Evolutionary conservation across 2,888 invertebrate species (phyloP).

Genomic region (Labia minor): DNA sequence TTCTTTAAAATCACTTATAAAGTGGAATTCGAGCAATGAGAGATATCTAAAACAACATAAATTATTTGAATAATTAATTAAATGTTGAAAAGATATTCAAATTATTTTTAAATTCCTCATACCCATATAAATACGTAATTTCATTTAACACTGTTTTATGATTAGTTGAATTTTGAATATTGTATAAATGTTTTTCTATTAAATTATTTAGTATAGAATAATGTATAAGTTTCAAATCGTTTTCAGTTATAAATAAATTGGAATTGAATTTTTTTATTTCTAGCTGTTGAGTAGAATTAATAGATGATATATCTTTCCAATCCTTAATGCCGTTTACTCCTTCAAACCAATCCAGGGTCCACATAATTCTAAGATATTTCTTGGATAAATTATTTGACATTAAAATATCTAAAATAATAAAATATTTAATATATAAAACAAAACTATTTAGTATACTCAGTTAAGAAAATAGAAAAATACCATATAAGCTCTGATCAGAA

Average conservation of each 20-base stretch:
- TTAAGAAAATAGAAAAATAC: slow-evolving; percentile 30
- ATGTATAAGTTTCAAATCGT: slow-evolving; percentile 41
- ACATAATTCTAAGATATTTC: slow-evolving; percentile 37
- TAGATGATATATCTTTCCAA: slow-evolving; percentile 29
- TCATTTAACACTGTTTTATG: slow-evolving; percentile 47
- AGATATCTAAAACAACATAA: slow-evolving; percentile 37
- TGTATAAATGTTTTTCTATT: slow-evolving; percentile 43
- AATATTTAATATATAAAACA: not conserved
- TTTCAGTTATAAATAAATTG: slow-evolving; percentile 33
- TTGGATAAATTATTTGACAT: slow-evolving; percentile 34
- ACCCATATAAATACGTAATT: slow-evolving; percentile 47
- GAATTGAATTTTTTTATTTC: slow-evolving; percentile 29
- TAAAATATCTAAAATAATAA: slow-evolving; percentile 29
- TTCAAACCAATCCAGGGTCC: slow-evolving; percentile 38
- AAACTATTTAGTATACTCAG: not conserved
- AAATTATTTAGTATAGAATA: slow-evolving; percentile 42
- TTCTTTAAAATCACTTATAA: not conserved
- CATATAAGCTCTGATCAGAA: slow-evolving; percentile 32
- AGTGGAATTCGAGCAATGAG: slow-evolving; percentile 28
- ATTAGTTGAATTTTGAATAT: slow-evolving; percentile 52
- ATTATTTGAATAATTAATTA: too few species aligned
- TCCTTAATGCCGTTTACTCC: slow-evolving; percentile 34
- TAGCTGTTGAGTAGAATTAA: slow-evolving; percentile 27
- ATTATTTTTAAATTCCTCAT: slow-evolving; percentile 28
- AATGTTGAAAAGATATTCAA: too few species aligned